phyloP scores from a whole-genome alignment of 2,113 vertebrate species.

The Corythoichthys intestinalis region DNA sequence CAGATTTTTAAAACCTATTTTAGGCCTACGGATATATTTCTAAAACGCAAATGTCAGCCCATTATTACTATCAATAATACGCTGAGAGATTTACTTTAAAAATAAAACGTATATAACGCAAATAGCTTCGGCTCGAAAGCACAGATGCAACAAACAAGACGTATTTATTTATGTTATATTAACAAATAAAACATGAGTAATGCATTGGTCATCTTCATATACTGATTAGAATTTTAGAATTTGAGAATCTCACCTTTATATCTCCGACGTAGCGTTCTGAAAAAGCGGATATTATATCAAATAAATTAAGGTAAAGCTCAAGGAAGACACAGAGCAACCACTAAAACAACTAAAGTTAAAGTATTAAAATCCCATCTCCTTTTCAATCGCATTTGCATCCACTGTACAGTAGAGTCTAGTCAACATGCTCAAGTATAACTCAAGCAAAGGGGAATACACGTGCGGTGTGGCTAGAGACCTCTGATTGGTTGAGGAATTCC shows the following conservation, averaged over 20 bases:
- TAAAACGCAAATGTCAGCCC: not conserved
- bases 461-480: slow-evolving; percentile 13
- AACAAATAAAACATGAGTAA: too few relatives aligned
- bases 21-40: not conserved
- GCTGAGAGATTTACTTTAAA: not conserved
- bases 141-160: not conserved
- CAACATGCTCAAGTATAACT: not conserved
- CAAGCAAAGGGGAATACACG: slow-evolving; percentile 43
- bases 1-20: not conserved
- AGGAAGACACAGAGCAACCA: not conserved
- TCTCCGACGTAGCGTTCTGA: not conserved
- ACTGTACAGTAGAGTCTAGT: too few relatives aligned
- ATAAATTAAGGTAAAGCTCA: not conserved
- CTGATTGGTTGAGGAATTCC: slow-evolving; percentile 31
- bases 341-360: not conserved
- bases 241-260: not conserved
- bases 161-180: not conserved
- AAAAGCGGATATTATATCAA: not conserved
- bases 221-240: not conserved
- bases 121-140: not conserved
- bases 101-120: not conserved
- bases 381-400: not conserved
- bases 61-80: not conserved
- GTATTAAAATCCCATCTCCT: not conserved
- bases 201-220: not conserved